phyloP scores from a whole-genome alignment of 1,140 invertebrate genomes.

The Euwallacea similis region DNA sequence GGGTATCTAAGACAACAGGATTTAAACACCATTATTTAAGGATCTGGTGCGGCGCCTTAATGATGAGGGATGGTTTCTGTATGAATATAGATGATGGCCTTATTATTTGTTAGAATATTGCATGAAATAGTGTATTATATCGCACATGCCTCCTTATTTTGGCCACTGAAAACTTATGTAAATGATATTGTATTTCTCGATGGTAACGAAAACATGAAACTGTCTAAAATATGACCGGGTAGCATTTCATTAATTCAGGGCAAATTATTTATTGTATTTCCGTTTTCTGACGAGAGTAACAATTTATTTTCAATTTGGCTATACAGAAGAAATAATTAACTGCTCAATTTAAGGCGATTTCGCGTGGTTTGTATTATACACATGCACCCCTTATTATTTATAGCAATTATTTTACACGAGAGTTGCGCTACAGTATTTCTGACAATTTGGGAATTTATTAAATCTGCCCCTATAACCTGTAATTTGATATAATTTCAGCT shows the following conservation, averaged over 20 bases:
- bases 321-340: constrained; percentile 16
- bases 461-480: not conserved
- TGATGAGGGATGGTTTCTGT: constrained; percentile 36
- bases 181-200: constrained; percentile 11
- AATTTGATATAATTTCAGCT: too few relatives aligned
- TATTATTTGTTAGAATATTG: not conserved
- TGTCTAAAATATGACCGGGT: constrained; percentile 10
- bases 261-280: constrained; percentile 28
- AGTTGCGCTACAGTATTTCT: too few relatives aligned
- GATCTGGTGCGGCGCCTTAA: constrained; percentile 18
- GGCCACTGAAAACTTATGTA: constrained; percentile 10
- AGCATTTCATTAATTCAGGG: constrained; percentile 28
- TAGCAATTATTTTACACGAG: constrained; percentile 8
- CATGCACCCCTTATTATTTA: constrained; percentile 10
- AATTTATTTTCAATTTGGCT: constrained; percentile 30
- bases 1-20: constrained; percentile 37
- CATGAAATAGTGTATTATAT: constrained; percentile 1
- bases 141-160: not conserved
- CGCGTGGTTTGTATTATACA: constrained; percentile 24
- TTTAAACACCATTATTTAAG: constrained; percentile 42
- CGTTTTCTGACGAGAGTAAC: constrained; percentile 24
- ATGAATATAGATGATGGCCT: not conserved
- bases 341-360: constrained; percentile 22
- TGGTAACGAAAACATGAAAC: constrained; percentile 21
- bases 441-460: constrained; percentile 6